Conservation (phyloP, 1,140 invertebrate species). For the Drosophila willistoni region DNA sequence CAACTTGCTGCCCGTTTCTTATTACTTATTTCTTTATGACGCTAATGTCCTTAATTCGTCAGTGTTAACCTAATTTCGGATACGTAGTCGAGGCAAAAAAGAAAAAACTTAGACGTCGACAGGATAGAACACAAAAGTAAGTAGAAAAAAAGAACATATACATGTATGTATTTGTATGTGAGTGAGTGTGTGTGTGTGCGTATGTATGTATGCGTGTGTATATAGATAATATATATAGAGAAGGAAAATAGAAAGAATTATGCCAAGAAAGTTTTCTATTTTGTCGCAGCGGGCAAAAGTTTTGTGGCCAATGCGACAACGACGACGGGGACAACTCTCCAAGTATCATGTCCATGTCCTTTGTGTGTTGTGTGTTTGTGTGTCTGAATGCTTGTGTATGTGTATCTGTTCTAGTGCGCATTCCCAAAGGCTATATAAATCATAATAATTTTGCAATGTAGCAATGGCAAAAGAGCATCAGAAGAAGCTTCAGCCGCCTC, state of each 20-base stretch:
- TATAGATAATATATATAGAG: slow-evolving; percentile 9
- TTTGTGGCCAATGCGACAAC: slow-evolving; percentile 76
- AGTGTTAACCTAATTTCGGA: slow-evolving; percentile 79
- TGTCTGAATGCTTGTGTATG: slow-evolving; percentile 29
- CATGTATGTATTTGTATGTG: neutral
- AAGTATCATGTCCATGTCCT: slow-evolving; percentile 67
- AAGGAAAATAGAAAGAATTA: slow-evolving; percentile 78
- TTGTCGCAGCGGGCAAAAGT: slow-evolving; percentile 79
- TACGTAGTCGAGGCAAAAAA: slow-evolving; percentile 49
- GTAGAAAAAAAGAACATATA: slow-evolving; percentile 1
- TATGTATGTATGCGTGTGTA: neutral
- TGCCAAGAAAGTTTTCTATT: slow-evolving; percentile 81
- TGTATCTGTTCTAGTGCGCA: slow-evolving; percentile 67
- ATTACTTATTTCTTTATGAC: slow-evolving; percentile 82
- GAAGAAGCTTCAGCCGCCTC: slow-evolving; percentile 46
- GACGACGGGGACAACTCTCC: slow-evolving; percentile 48
- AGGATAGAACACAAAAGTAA: slow-evolving; percentile 41
- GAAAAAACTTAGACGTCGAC: slow-evolving; percentile 56
- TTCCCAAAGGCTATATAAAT: slow-evolving; percentile 81
- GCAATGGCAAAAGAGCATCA: slow-evolving; percentile 74
- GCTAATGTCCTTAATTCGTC: slow-evolving; percentile 81
- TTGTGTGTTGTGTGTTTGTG: slow-evolving; percentile 46
- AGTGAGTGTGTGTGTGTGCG: neutral
- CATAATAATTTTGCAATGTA: slow-evolving; percentile 81
- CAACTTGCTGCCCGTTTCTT: slow-evolving; percentile 67